Evolutionary conservation across 2,113 vertebrate species (phyloP).

Genomic region (Ardeotis arabs): DNA sequence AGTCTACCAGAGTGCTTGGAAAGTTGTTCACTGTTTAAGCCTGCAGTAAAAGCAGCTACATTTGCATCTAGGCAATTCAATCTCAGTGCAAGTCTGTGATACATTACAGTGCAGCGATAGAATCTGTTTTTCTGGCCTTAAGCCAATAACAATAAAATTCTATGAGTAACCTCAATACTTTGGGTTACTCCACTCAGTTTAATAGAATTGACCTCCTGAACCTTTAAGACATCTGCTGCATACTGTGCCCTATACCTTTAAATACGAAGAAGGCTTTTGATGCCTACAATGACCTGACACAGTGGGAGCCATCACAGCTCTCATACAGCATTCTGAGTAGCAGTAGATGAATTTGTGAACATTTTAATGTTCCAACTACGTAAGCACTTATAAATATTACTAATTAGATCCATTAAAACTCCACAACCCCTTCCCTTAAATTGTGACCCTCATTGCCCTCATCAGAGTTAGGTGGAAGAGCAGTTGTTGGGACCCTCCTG

Average conservation of each 20-base stretch:
- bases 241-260: background rate
- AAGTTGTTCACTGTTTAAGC: constrained; percentile 18
- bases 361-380: background rate
- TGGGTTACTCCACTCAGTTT: constrained; percentile 56
- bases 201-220: constrained; percentile 60
- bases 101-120: constrained; percentile 61
- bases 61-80: constrained; percentile 63
- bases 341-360: background rate
- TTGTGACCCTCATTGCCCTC: background rate
- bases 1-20: constrained; percentile 32
- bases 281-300: background rate
- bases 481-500: background rate
- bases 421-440: background rate
- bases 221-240: constrained; percentile 27
- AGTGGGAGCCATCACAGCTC: background rate
- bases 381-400: background rate
- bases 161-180: constrained; percentile 53
- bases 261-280: background rate
- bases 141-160: constrained; percentile 64
- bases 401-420: background rate
- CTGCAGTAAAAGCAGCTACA: constrained; percentile 23
- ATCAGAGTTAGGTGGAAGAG: background rate
- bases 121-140: constrained; percentile 68
- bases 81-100: constrained; percentile 41
- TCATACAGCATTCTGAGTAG: background rate